Percentiles rank a stretch among this genome's conserved stretches.
Evolutionary conservation across 2,888 invertebrate species (phyloP).

Genomic region (Xanthia icteritia): DNA sequence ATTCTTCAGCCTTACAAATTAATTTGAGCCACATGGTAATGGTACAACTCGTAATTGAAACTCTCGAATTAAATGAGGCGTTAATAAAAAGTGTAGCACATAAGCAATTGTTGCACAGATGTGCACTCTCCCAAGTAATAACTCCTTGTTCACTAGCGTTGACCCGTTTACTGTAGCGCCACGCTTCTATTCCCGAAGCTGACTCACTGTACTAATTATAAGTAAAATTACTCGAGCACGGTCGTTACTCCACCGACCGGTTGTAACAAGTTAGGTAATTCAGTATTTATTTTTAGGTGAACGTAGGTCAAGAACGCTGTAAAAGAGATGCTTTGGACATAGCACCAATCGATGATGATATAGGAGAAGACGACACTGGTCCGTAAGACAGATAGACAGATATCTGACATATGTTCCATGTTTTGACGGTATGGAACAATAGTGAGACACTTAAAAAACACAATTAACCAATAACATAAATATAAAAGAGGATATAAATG

Average conservation of each 20-base stretch:
- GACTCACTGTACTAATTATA: constrained; percentile 76
- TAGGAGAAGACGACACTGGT: neutral
- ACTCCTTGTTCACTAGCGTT: constrained; percentile 56
- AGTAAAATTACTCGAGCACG: constrained; percentile 73
- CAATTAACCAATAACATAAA: constrained; percentile 10
- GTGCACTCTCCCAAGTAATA: constrained; percentile 54
- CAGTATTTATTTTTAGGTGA: constrained; percentile 70
- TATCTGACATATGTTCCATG: neutral
- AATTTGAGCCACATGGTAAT: constrained; percentile 3
- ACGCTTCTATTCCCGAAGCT: constrained; percentile 68
- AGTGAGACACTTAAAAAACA: neutral
- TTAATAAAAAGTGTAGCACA: constrained; percentile 22
- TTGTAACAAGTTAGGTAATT: constrained; percentile 75
- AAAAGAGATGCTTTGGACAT: constrained; percentile 23
- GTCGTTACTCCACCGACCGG: constrained; percentile 71
- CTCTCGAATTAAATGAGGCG: constrained; percentile 26
- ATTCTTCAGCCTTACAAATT: constrained; percentile 11
- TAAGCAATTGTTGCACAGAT: constrained; percentile 53
- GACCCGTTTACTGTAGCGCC: constrained; percentile 73
- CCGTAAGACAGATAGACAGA: neutral
- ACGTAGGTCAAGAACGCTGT: constrained; percentile 80
- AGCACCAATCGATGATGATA: neutral
- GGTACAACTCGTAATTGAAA: constrained; percentile 8
- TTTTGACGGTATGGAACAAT: constrained; percentile 20
- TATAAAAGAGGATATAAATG: neutral